Conservation (phyloP, 2,888 invertebrate genomes). For the Ligdia adustata region DNA sequence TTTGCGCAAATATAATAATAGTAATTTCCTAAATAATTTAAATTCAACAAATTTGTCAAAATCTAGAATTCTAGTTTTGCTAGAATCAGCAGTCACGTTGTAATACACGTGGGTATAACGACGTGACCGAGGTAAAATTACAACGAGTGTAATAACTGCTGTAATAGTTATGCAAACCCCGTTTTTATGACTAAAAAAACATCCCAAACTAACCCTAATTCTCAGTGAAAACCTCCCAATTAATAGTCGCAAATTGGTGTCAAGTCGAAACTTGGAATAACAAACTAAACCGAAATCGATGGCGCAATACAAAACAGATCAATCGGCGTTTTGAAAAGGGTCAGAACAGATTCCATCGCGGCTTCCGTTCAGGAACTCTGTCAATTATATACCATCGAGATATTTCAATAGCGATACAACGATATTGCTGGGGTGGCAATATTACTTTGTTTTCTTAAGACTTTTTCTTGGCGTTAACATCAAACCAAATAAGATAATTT, state of each 20-base stretch:
- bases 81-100: too few species aligned
- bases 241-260: constrained; percentile 11
- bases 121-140: too few species aligned
- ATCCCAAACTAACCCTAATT: neutral
- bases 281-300: constrained; percentile 15
- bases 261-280: neutral
- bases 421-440: neutral
- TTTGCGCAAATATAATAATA: too few species aligned
- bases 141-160: too few species aligned
- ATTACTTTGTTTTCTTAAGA: too few species aligned
- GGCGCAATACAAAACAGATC: constrained; percentile 19
- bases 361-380: constrained; percentile 18
- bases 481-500: too few species aligned
- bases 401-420: constrained; percentile 1
- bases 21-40: neutral
- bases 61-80: neutral
- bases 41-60: neutral
- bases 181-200: neutral
- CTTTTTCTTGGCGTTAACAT: too few species aligned
- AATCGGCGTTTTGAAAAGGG: constrained; percentile 19
- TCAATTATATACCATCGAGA: constrained; percentile 21
- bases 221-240: constrained; percentile 1
- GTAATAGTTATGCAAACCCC: neutral
- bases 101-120: too few species aligned
- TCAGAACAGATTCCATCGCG: constrained; percentile 9